phyloP scores from a whole-genome alignment of 2,888 invertebrate genomes.

The Meghimatium bilineatum region DNA sequence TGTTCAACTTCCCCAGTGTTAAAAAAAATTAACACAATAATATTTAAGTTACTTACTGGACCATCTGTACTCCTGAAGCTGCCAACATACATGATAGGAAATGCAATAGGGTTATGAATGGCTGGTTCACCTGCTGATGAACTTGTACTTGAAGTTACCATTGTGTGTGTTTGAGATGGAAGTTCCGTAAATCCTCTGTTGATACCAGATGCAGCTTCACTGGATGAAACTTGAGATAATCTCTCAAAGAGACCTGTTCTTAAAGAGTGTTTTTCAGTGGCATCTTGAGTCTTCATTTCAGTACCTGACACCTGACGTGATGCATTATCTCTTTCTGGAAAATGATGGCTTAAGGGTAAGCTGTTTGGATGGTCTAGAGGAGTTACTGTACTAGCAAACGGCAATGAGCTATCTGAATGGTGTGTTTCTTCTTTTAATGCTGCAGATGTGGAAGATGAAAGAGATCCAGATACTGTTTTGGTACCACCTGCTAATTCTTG shows the following conservation, averaged over 20 bases:
- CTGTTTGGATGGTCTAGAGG: background rate
- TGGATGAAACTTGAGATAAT: background rate
- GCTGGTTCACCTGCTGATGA: background rate
- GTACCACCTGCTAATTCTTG: background rate
- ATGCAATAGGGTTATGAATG: background rate
- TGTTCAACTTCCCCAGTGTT: no score
- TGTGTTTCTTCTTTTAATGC: background rate
- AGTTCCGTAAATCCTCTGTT: background rate
- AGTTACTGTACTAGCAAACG: background rate
- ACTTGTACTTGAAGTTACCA: background rate
- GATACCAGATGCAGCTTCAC: background rate
- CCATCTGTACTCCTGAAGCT: conserved; percentile 1
- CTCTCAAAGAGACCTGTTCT: background rate
- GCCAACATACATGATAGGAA: conserved; percentile 26
- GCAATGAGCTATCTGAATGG: background rate
- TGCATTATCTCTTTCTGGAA: conserved; percentile 5
- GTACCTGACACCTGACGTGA: background rate
- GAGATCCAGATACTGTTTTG: background rate
- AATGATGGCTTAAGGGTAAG: background rate
- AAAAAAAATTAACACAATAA: no score
- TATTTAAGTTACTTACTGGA: background rate
- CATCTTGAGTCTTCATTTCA: background rate
- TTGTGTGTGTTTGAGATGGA: background rate
- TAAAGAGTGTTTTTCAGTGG: background rate
- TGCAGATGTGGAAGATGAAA: background rate